A percentile compares a stretch with the other conserved stretches of the same genome.
Conservation (phyloP, 35 echinoderm and acorn worm species). For the Apostichopus californicus region DNA sequence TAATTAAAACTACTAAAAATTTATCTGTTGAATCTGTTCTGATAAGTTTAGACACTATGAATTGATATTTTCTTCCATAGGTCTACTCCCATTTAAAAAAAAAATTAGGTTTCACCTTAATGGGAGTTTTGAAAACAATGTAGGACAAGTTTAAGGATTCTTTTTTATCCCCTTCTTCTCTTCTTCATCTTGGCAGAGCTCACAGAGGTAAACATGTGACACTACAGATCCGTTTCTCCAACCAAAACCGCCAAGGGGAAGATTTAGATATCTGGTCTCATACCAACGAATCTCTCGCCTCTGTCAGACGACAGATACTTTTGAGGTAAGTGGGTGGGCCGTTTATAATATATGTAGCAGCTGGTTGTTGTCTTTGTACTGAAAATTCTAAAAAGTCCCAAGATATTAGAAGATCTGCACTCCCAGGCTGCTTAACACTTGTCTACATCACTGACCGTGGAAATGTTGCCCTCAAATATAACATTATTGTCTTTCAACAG, state of each 20-base stretch:
- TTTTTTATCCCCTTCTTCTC: not conserved
- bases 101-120: too few species aligned
- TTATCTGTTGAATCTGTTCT: too few species aligned
- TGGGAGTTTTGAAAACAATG: too few species aligned
- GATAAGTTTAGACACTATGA: too few species aligned
- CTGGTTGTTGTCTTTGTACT: too few species aligned
- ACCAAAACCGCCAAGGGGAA: conserved; percentile 88
- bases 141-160: too few species aligned
- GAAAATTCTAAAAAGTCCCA: too few species aligned
- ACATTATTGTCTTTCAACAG: conserved; percentile 53
- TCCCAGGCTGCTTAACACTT: not conserved
- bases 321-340: conserved; percentile 65
- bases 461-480: not conserved
- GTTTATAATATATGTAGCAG: too few species aligned
- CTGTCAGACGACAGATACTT: conserved; percentile 94
- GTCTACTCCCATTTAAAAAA: too few species aligned
- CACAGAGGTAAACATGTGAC: conserved; percentile 96
- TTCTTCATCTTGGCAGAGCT: conserved; percentile 66
- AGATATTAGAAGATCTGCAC: not conserved
- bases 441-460: not conserved
- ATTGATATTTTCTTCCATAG: too few species aligned
- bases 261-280: conserved; percentile 98
- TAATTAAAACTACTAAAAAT: too few species aligned
- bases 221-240: conserved; percentile 82
- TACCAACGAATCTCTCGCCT: conserved; percentile 94